A percentile compares a stretch with the other conserved stretches of the same genome.
phyloP scores from a whole-genome alignment of 1,140 invertebrate species.

The Drosophila hydei region DNA sequence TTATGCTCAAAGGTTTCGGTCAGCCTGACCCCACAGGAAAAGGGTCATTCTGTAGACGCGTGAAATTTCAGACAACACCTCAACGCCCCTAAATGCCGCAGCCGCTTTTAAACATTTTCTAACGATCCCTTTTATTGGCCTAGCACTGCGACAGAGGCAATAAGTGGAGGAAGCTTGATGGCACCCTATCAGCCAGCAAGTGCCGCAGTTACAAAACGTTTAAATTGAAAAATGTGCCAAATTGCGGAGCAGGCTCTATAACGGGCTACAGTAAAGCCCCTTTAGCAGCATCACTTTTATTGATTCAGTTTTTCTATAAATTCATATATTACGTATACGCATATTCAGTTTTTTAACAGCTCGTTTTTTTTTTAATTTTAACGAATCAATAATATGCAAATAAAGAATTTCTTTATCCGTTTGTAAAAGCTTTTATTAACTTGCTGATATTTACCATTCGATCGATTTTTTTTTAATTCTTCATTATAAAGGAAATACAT shows the following conservation, averaged over 20 bases:
- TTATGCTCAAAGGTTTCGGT: conserved; percentile 64
- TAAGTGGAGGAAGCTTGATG: neutral
- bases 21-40: conserved; percentile 58
- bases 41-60: conserved; percentile 77
- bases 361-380: too few relatives aligned
- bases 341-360: too few relatives aligned
- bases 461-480: too few relatives aligned
- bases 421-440: too few relatives aligned
- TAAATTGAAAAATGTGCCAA: conserved; percentile 68
- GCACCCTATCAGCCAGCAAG: conserved; percentile 13
- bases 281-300: conserved; percentile 8
- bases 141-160: conserved; percentile 22
- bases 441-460: too few relatives aligned
- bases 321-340: too few relatives aligned
- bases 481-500: too few relatives aligned
- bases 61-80: conserved; percentile 62
- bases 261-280: neutral
- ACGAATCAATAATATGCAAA: too few relatives aligned
- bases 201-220: conserved; percentile 39
- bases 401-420: too few relatives aligned
- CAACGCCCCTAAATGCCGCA: conserved; percentile 12
- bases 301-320: too few relatives aligned
- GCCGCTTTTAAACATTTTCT: conserved; percentile 40
- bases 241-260: conserved; percentile 20
- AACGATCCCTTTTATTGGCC: conserved; percentile 43